Evolutionary conservation across 2,113 vertebrate genomes (phyloP), one percentile per base, ranked within the genome.

Genomic region (Petrocephalus microphthalmus): DNA sequence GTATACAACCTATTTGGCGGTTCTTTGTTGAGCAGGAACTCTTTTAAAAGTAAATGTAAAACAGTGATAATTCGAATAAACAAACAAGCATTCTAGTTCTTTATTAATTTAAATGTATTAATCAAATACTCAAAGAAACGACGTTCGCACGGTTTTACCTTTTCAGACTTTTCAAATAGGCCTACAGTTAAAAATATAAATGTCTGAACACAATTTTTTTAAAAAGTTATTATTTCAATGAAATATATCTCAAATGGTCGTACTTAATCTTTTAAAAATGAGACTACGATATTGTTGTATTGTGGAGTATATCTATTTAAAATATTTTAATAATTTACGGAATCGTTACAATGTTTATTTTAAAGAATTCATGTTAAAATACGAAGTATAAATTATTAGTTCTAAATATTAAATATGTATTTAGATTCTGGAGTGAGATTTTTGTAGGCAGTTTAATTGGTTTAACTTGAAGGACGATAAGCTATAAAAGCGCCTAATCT

Each of bases 1-100:
- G 7, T 19, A 42, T 78, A 13, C 37, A 78, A 78, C 17, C 11
- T 54, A 54, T 54, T 54, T 54, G 13, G 53, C 17, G 1, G 71
- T 78, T 78, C 71, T 78, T 78, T 78, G 71, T 78, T 78, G 71
- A 78, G 15, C 71, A 78, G 33, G 71, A 78, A 78, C 33, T 19
- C 33, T 78, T 42, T 7, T 1, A 78, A 78, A 78, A 78, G 29
- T 42, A 78, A 78, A 78, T 2, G 33, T 19, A 42, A 78, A 42
- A 78, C 33, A 42, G 29, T 15, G 37, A 42, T 19, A 78, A 19
- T 78, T 78, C 33, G 33, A 78, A 78, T 42, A 42, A 74, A 74
- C 29, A 37, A 13, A 17, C 2, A 49, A 49, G 6, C 45, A 83
- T n/a, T 19, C 7, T 25, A n/a, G 81, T 51, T 45, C 42, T 82